Base-by-base conservation (phyloP, 2,888 invertebrate genomes). In the Pollenia amentaria region DNA sequence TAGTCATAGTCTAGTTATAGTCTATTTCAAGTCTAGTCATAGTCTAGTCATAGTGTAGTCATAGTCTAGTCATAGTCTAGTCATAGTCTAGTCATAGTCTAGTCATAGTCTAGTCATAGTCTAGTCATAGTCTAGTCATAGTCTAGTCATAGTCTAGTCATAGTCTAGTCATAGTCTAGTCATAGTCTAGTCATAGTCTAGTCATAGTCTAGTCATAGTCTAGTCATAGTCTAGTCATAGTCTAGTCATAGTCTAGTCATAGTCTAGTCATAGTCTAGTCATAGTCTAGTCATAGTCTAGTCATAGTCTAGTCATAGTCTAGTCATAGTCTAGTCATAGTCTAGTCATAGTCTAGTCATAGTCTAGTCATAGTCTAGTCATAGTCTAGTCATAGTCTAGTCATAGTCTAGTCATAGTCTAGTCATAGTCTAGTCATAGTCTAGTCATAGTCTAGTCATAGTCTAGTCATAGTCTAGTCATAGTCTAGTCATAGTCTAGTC, bases 1-100 rank as follows among this genome's bases (percentile, higher is more conserved):
- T 48, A 48, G n/a, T 48, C n/a, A n/a, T 48, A 48, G 48, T 48
- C 48, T 48, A 48, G 48, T 48, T 14, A n/a, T 48, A 48, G 48
- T 48, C n/a, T n/a, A 48, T 4, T 46, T 10, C 14, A 12, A 48
- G 48, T 48, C 48, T 48, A 48, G 48, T 48, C 48, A n/a, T 48
- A 48, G 48, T 48, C n/a, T n/a, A 48, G 48, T 48, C n/a, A n/a
- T 7, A 48, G 48, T 48, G 6, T 48, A 48, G 48, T 48, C 48
- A 48, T 48, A 48, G 48, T 48, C 48, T 48, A 48, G 48, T 48
- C 48, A 48, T 48, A 48, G 48, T 48, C n/a, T 48, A n/a, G 48
- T 48, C 48, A 48, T 48, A 48, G n/a, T 48, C 48, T 48, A 48
- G n/a, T n/a, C 48, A 48, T 48, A 48, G 48, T 48, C 48, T 48